Conservation (phyloP, 2,888 invertebrate species). For the Boloria selene region DNA sequence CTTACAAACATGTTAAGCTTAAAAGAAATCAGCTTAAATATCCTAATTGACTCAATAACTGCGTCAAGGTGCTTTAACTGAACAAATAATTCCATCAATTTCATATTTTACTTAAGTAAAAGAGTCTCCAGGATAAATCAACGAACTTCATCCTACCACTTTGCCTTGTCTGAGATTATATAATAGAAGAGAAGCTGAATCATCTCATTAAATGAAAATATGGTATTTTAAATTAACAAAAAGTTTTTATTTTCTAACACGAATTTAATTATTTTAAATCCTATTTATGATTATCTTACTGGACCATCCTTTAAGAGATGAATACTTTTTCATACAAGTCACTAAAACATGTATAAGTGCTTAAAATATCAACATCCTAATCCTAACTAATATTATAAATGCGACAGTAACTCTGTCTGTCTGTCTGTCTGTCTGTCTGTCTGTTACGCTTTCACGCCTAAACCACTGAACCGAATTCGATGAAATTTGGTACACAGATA, state of each 20-base stretch:
- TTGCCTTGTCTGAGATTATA: conserved; percentile 24
- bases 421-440: no score
- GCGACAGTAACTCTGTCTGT: no score
- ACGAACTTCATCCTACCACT: conserved; percentile 31
- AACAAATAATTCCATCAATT: conserved; percentile 34
- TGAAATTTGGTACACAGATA: no score
- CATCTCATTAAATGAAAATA: conserved; percentile 29
- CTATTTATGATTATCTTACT: no score
- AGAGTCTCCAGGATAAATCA: conserved; percentile 29
- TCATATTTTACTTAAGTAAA: conserved; percentile 32
- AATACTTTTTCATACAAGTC: no score
- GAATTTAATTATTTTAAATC: no score
- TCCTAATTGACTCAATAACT: conserved; percentile 31
- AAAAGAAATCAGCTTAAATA: conserved; percentile 10
- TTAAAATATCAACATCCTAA: no score
- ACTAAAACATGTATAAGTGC: no score
- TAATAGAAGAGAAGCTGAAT: conserved; percentile 26
- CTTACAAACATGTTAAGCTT: neutral
- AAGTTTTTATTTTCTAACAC: neutral
- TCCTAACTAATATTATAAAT: no score
- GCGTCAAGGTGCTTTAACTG: conserved; percentile 24
- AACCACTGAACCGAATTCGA: no score
- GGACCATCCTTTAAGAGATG: no score
- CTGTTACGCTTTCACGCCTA: no score
- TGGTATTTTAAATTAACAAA: conserved; percentile 9